phyloP scores from a whole-genome alignment of 2,888 invertebrate genomes.

The Tubiluchus corallicola region DNA sequence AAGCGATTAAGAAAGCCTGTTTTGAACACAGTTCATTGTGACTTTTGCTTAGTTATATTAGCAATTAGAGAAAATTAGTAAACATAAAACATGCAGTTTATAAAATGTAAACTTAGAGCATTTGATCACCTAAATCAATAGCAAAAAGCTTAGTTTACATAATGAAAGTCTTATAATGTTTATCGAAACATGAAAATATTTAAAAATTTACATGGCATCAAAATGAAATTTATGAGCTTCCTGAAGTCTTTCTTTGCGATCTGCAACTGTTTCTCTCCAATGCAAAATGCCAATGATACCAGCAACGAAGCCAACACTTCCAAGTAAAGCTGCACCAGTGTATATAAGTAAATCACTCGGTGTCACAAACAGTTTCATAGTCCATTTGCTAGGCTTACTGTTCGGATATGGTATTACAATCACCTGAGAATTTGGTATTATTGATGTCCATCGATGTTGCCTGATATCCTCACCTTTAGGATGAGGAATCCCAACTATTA shows the following conservation, averaged over 20 bases:
- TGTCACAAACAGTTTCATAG: slow-evolving; percentile 76
- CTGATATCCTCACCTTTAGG: slow-evolving; percentile 14
- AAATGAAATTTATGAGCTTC: slow-evolving; percentile 68
- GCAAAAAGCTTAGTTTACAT: too few species aligned
- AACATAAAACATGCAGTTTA: too few species aligned
- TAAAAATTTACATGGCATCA: slow-evolving; percentile 66
- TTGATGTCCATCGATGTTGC: slow-evolving; percentile 57
- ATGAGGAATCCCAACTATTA: slow-evolving; percentile 48
- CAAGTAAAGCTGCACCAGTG: slow-evolving; percentile 69
- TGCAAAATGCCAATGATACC: slow-evolving; percentile 67
- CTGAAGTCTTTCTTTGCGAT: slow-evolving; percentile 53
- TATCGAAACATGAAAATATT: too few species aligned
- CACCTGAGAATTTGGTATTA: slow-evolving; percentile 94
- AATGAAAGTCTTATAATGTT: too few species aligned
- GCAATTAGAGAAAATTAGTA: too few species aligned
- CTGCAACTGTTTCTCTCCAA: slow-evolving; percentile 65
- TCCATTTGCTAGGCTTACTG: slow-evolving; percentile 52
- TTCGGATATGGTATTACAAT: slow-evolving; percentile 72
- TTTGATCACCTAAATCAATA: too few species aligned
- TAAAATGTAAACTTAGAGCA: too few species aligned
- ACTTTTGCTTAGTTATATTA: too few species aligned
- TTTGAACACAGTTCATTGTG: too few species aligned
- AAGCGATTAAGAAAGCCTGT: too few species aligned
- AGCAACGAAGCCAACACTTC: slow-evolving; percentile 62
- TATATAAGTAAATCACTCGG: slow-evolving; percentile 81